Base-by-base conservation (phyloP, 2,797 vertebrate genomes). In the Anisognathus igniventris region DNA sequence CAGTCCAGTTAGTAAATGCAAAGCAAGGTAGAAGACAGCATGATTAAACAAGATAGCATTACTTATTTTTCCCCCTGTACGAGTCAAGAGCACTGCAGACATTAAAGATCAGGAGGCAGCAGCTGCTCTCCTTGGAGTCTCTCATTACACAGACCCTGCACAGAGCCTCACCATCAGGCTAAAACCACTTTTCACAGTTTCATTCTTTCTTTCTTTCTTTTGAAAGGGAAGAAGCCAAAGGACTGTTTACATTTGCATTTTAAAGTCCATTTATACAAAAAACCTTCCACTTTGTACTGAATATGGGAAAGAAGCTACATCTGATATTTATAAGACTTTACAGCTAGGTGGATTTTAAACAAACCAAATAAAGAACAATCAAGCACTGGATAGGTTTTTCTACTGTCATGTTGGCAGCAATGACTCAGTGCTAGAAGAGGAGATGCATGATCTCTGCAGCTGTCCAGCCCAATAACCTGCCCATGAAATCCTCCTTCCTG, bases 1-100 rank as follows among this genome's bases (percentile, higher is more conserved):
- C 80, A 86, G 92, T 85, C 93, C 86, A 83, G 87, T 85, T 79
- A 62, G 67, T 60, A 76, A 80, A 82, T 95, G 92, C 96, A 95
- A 96, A 96, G 92, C 92, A 93, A 97, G 95, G 94, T 96, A 97
- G 93, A 94, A 96, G 96, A 95, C 93, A 95, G 92, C 28, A 73
- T 70, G 84, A 95, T 96, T 96, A 96, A 97, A 97, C 96, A 97
- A 97, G 91, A 95, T 94, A 96, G 88, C 95, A 85, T 97, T 98
- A 97, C 95, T 98, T 94, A 91, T 93, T 96, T 98, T 98, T 95
- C 90, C 89, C 88, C 60, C 82, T 95, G 79, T 93, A 84, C 88
- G 90, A 95, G 90, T 96, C 81, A 93, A 81, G 85, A 95, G 74
- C 44, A 40, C 58, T 67, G 73, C 45, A 86, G 91, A 80, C 90